A percentile compares a stretch with the other conserved stretches of the same genome.
phyloP scores from a whole-genome alignment of 1,140 invertebrate genomes.

The Zaprionus camerounensis region DNA sequence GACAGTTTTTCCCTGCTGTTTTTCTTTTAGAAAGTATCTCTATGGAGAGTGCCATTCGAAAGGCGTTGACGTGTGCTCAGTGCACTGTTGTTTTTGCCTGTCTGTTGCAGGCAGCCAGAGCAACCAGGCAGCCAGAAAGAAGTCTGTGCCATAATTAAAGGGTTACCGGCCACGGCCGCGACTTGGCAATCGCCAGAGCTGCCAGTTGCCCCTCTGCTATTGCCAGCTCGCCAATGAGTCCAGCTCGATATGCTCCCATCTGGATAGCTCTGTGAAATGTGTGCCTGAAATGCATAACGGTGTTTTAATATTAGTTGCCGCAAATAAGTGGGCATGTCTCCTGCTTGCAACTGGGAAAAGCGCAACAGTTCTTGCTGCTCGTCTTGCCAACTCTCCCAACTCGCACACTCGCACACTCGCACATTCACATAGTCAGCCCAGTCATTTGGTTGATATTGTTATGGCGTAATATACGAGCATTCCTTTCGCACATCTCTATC shows the following conservation, averaged over 20 bases:
- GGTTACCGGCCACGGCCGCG: conserved; percentile 71
- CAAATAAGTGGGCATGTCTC: conserved; percentile 77
- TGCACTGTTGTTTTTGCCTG: conserved; percentile 18
- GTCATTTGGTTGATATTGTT: conserved; percentile 70
- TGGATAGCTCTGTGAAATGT: conserved; percentile 51
- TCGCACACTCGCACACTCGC: background rate
- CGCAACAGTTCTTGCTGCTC: conserved; percentile 8
- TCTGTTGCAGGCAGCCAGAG: background rate
- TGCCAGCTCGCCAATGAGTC: conserved; percentile 20
- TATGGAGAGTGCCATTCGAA: conserved; percentile 70
- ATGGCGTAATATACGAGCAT: conserved; percentile 64
- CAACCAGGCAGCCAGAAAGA: background rate
- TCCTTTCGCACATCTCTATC: conserved; percentile 16
- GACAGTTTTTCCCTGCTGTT: conserved; percentile 57
- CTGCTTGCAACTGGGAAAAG: conserved; percentile 23
- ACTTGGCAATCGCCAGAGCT: conserved; percentile 63
- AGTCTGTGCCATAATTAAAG: conserved; percentile 74
- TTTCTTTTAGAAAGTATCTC: conserved; percentile 61
- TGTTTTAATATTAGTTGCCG: conserved; percentile 80
- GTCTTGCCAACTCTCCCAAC: background rate
- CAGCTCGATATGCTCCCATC: conserved; percentile 55
- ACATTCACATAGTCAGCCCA: conserved; percentile 11
- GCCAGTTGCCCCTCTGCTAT: conserved; percentile 16
- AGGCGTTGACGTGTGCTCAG: conserved; percentile 67
- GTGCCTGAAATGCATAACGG: conserved; percentile 77